Base-by-base conservation (phyloP, 2,888 invertebrate species). In the Idaea aversata region DNA sequence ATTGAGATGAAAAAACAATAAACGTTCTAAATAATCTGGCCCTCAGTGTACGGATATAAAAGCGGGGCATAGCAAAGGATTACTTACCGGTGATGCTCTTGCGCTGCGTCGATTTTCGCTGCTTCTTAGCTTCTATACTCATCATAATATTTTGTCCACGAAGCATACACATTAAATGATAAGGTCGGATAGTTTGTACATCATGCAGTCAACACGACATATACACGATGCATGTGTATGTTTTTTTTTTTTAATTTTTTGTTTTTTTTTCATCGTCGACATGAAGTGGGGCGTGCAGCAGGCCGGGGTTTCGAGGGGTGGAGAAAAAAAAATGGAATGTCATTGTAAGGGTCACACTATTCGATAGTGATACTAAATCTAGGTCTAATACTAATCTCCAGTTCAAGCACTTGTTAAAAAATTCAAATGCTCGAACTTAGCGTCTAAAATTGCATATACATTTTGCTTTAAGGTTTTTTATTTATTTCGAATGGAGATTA, bases 71-170 rank as follows among this genome's bases (percentile, higher is more conserved):
- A 88, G 91, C 88, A 90, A 90, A 91, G 90, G 89, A 88, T 68
- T 88, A 94, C 95, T 97, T 96, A 97, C 97, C 97, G 95, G 97
- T 94, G 93, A 96, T 93, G 92, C 97, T 97, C 95, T 97, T 97
- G 85, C 92, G 90, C 68, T 90, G 90, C 59, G 83, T 78, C 74
- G 77, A 86, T 95, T 97, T 97, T 95, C 96, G 96, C 95, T 97
- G 97, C 96, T 97, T 97, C 97, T 97, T 98, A 95, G 97, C 97
- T 95, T 98, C 97, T 98, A 94, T 86, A 87, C 86, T 88, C 88
- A 85, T 82, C 80, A 25, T 25, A 83, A 81, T 75, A 68, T 73
- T 68, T 67, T 83, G 77, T 78, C 84, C 81, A 25, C 83, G 76
- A 88, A 86, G 87, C 88, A 89, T 90, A 90, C 90, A 91, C 91